Evolutionary conservation across 2,888 invertebrate genomes (phyloP).

Genomic region (Euzetes globulus): DNA sequence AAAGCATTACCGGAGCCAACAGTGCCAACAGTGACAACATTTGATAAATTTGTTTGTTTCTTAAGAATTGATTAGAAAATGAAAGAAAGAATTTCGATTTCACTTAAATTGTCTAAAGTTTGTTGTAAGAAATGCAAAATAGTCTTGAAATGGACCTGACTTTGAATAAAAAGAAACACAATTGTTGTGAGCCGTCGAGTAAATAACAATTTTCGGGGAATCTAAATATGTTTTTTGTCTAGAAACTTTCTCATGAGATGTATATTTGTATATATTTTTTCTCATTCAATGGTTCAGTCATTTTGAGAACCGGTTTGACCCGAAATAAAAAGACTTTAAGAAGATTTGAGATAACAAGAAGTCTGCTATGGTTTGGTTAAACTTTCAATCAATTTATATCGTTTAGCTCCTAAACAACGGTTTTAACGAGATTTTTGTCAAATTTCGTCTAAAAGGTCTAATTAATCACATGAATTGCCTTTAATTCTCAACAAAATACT

Average conservation of each 20-base stretch:
- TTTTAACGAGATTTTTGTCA: neutral
- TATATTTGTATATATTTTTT: neutral
- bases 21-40: too few relatives aligned
- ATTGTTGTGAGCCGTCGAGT: neutral
- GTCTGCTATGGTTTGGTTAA: neutral
- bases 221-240: neutral
- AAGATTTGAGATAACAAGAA: neutral
- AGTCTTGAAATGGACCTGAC: too few relatives aligned
- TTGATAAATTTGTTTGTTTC: too few relatives aligned
- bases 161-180: neutral
- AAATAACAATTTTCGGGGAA: neutral
- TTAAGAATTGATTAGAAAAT: too few relatives aligned
- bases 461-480: neutral
- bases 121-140: too few relatives aligned
- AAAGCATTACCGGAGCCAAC: too few relatives aligned
- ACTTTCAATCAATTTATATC: slow-evolving; percentile 23
- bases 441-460: neutral
- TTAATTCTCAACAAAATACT: neutral
- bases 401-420: neutral
- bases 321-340: neutral
- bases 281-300: neutral
- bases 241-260: neutral
- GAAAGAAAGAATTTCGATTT: too few relatives aligned
- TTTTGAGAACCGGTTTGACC: slow-evolving; percentile 17
- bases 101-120: too few relatives aligned